Base-by-base conservation (phyloP, 2,113 vertebrate genomes). In the Penelope pileata region DNA sequence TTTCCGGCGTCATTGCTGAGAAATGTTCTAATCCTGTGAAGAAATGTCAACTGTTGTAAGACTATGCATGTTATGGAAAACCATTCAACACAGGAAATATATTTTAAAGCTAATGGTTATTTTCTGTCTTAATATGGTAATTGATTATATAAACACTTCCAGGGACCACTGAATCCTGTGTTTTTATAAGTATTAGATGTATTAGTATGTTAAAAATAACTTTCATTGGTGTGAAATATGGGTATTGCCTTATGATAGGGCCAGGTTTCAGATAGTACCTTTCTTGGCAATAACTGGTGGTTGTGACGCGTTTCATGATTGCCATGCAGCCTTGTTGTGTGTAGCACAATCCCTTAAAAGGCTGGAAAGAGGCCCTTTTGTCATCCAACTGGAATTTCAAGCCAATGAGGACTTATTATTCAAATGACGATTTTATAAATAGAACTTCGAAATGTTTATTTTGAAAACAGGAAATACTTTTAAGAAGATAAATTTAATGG, bases 391-490 rank as follows among this genome's bases (percentile, higher is more conserved):
- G 84, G 88, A 94, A 95, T 93, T 66, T 95, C 68, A 54, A 62
- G 30, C 60, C 27, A 58, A 19, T 78, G 72, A 85, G 90, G 45
- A 54, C 45, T 75, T 19, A 81, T 86, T 90, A 88, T 42, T 91
- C 45, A 86, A 88, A 84, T 81, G 34, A 16, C 22, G 50, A 5
- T 43, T 22, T 73, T 86, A 86, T 48, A 91, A 94, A 64, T 86
- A 94, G 77, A 88, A 17, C 40, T 79, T 64, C 48, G 48, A 77
- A 83, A 76, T 89, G 59, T 88, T 93, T 94, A 11, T 82, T 96
- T 23, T 94, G 72, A 86, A 95, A 97, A 94, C 92, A 96, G 92
- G 86, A 96, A 94, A 83, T 83, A 76, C 67, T 81, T 90, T 24
- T 48, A 51, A 79, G 59, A 75, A 82, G 82, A 91, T 83, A 91